Conservation (phyloP, 2,888 invertebrate species). For the Rhagium mordax region DNA sequence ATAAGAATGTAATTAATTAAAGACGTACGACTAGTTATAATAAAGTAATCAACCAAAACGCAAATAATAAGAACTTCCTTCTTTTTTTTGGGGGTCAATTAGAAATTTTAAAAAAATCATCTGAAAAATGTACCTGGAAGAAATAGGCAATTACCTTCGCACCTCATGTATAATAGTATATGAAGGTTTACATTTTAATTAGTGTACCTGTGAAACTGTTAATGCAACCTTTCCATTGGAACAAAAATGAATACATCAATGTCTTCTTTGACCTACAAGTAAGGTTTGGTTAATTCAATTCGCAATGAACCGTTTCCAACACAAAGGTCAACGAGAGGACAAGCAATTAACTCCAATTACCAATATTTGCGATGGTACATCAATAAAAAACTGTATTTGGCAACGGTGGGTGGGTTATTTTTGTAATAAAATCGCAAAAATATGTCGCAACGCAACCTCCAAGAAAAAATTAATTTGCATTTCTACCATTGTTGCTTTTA, state of each 20-base stretch:
- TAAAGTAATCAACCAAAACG: too few species aligned
- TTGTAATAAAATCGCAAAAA: slow-evolving; percentile 17
- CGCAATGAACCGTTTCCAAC: neutral
- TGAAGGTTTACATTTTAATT: neutral
- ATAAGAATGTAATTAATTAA: too few species aligned
- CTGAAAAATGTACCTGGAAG: too few species aligned
- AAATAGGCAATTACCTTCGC: too few species aligned
- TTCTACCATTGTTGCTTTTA: neutral
- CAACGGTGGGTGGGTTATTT: slow-evolving; percentile 26
- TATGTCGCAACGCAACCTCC: slow-evolving; percentile 40
- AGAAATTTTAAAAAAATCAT: too few species aligned
- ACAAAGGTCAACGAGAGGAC: neutral
- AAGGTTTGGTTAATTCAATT: neutral
- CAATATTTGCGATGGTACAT: neutral
- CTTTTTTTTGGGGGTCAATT: too few species aligned
- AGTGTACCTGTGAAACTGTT: neutral
- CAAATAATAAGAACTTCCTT: too few species aligned
- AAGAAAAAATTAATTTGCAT: slow-evolving; percentile 39
- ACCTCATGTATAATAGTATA: too few species aligned
- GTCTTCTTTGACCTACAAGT: neutral
- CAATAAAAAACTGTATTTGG: neutral
- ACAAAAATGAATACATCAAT: neutral
- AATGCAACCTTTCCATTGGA: neutral
- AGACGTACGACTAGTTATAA: too few species aligned
- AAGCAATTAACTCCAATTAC: neutral